These are phyloP conservation scores for Melolontha melolontha DNA, from an alignment of 2,888 invertebrate species.

Conservation along the genomic window DNA sequence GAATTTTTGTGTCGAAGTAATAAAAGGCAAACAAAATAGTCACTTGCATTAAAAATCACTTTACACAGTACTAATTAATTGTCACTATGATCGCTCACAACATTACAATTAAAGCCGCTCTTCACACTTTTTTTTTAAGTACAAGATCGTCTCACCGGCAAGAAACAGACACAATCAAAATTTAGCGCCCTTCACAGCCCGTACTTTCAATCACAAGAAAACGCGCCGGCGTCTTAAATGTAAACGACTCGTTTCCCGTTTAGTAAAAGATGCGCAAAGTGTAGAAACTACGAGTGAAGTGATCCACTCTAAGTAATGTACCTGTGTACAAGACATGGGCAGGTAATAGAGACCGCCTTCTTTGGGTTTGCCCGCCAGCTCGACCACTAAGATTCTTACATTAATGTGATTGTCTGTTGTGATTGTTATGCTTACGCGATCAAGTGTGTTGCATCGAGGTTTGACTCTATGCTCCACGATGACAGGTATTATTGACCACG, in stretches of 20 bases:
- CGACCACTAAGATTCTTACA: constrained; percentile 50
- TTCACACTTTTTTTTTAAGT: no score
- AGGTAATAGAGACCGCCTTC: constrained; percentile 51
- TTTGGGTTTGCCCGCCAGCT: constrained; percentile 50
- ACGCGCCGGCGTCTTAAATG: constrained; percentile 35
- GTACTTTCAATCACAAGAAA: constrained; percentile 14
- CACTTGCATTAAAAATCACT: no score
- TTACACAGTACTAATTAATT: no score
- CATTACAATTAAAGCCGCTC: no score
- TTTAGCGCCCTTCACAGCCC: constrained; percentile 15
- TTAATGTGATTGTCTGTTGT: constrained; percentile 46
- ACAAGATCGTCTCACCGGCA: no score
- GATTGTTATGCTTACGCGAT: constrained; percentile 50
- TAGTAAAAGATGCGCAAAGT: constrained; percentile 50
- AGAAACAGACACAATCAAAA: constrained; percentile 29
- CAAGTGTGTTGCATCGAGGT: constrained; percentile 41
- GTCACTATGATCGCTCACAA: no score
- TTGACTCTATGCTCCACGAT: constrained; percentile 37
- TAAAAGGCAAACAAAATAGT: no score
- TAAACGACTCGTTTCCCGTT: constrained; percentile 32
- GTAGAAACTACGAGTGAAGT: constrained; percentile 49
- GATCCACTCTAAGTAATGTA: constrained; percentile 49
- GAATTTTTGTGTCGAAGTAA: no score
- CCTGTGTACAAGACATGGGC: constrained; percentile 50
- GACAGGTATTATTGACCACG: constrained; percentile 42